phyloP scores from a whole-genome alignment of 2,797 vertebrate species.

The Poecile montanus region DNA sequence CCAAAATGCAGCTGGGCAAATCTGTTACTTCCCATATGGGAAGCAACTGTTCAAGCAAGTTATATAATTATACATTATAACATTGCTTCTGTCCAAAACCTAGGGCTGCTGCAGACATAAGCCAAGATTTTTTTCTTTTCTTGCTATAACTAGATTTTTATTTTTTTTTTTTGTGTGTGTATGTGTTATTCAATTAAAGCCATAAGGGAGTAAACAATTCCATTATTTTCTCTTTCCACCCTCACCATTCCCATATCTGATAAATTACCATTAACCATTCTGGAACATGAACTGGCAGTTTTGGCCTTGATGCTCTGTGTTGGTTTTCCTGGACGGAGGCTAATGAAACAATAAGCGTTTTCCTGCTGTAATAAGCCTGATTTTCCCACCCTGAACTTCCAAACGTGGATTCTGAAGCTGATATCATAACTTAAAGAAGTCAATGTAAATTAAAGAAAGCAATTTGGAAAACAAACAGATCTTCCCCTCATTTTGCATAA shows the following conservation, averaged over 20 bases:
- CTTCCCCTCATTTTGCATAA: not conserved
- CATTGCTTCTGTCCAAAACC: constrained; percentile 67
- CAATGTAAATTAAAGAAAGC: not conserved
- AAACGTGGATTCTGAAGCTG: not conserved
- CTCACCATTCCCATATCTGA: constrained; percentile 6
- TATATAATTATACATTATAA: constrained; percentile 65
- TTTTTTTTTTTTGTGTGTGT: not conserved
- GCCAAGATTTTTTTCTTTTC: constrained; percentile 60
- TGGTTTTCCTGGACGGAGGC: not conserved
- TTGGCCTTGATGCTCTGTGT: not conserved
- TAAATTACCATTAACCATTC: not conserved
- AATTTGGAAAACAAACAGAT: not conserved
- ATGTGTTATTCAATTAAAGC: constrained; percentile 38
- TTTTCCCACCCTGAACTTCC: not conserved
- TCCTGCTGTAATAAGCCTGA: not conserved
- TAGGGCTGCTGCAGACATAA: constrained; percentile 23
- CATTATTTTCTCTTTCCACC: not conserved
- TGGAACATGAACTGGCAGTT: constrained; percentile 10
- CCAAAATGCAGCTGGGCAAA: constrained; percentile 77
- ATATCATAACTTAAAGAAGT: not conserved
- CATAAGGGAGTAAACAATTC: constrained; percentile 27
- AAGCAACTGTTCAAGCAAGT: constrained; percentile 76
- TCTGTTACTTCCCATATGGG: constrained; percentile 81
- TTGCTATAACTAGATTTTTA: constrained; percentile 10
- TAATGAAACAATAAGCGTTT: not conserved